These are phyloP conservation scores for Hephaestus fuliginosus DNA, from an alignment of 2,797 vertebrate species.

Conservation along the genomic window DNA sequence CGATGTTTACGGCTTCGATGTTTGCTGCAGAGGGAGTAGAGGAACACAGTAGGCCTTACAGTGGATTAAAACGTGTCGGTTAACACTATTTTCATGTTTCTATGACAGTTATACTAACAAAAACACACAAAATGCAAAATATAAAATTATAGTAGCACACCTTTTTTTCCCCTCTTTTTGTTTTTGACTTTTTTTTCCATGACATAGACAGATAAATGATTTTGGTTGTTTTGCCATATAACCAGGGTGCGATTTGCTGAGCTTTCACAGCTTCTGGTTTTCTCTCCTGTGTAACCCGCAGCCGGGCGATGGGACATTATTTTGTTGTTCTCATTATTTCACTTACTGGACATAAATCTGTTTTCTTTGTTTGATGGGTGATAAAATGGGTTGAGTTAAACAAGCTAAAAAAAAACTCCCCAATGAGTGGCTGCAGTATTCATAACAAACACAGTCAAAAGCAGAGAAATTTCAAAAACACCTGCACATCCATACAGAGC, in stretches of 20 bases:
- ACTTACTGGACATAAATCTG: background rate
- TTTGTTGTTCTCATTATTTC: background rate
- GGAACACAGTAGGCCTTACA: slow-evolving; percentile 57
- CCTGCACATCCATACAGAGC: too few relatives aligned
- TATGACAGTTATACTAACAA: slow-evolving; percentile 24
- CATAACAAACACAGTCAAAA: background rate
- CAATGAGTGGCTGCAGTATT: too few relatives aligned
- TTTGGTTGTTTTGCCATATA: slow-evolving; percentile 40
- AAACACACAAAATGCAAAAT: slow-evolving; percentile 24
- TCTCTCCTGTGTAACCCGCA: slow-evolving; percentile 10
- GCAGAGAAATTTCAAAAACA: background rate
- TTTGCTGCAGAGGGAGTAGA: slow-evolving; percentile 59
- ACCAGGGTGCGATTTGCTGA: slow-evolving; percentile 58
- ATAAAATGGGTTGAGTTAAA: background rate
- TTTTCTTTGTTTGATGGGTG: background rate
- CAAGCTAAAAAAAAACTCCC: too few relatives aligned
- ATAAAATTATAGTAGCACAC: slow-evolving; percentile 21
- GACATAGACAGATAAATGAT: slow-evolving; percentile 34
- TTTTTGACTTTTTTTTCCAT: slow-evolving; percentile 36
- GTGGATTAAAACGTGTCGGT: slow-evolving; percentile 32
- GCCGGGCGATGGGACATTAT: slow-evolving; percentile 5
- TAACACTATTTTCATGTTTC: slow-evolving; percentile 70
- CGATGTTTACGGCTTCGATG: slow-evolving; percentile 79
- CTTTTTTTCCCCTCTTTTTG: slow-evolving; percentile 20
- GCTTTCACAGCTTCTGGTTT: slow-evolving; percentile 18